Conservation (phyloP, 1,140 invertebrate species). For the Hesperophylax magnus region DNA sequence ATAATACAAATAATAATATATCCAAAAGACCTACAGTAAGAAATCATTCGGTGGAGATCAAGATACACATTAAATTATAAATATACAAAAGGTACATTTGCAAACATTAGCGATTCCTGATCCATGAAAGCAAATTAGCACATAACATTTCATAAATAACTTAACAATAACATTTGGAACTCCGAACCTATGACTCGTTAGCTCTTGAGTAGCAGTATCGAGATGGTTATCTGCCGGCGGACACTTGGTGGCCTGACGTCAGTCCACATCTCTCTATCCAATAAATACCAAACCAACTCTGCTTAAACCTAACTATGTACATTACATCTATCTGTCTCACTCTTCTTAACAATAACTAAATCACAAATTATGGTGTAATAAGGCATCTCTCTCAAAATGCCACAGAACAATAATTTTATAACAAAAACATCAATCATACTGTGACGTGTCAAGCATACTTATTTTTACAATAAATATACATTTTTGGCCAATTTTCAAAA, state of each 20-base stretch:
- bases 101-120: constrained; percentile 55
- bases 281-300: constrained; percentile 53
- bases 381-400: constrained; percentile 46
- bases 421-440: constrained; percentile 36
- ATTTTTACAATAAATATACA: too few species aligned
- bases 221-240: constrained; percentile 49
- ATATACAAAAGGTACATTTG: constrained; percentile 57
- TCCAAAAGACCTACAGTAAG: constrained; percentile 55
- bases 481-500: constrained; percentile 52
- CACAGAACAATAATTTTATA: constrained; percentile 50
- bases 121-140: constrained; percentile 55
- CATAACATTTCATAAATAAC: constrained; percentile 52
- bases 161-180: constrained; percentile 56
- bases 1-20: constrained; percentile 51
- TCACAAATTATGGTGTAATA: constrained; percentile 54
- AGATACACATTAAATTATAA: constrained; percentile 58
- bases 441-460: too few species aligned
- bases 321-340: constrained; percentile 38
- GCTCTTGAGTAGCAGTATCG: constrained; percentile 44
- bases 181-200: constrained; percentile 52
- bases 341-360: constrained; percentile 55
- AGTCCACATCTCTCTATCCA: constrained; percentile 57
- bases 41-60: constrained; percentile 58
- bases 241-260: constrained; percentile 50
- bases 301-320: constrained; percentile 54